Percentiles rank a stretch among this genome's conserved stretches.
Evolutionary conservation across 1,140 invertebrate genomes (phyloP).

Genomic region (Scaptomyza hsui): DNA sequence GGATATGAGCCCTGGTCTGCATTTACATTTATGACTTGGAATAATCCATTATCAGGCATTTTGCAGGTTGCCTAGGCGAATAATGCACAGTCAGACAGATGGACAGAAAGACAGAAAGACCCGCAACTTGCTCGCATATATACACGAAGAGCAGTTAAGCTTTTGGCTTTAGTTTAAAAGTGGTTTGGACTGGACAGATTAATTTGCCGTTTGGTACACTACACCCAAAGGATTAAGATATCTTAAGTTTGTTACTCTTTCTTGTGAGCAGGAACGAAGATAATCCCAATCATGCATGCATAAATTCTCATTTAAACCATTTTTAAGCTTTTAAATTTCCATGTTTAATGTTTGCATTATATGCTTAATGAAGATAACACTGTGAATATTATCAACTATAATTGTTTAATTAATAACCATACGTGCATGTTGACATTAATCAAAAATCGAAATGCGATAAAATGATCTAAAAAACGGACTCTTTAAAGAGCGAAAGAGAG

Average conservation of each 20-base stretch:
- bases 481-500: neutral
- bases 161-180: slow-evolving; percentile 72
- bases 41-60: slow-evolving; percentile 82
- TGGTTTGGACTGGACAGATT: slow-evolving; percentile 64
- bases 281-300: neutral
- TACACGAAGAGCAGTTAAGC: slow-evolving; percentile 51
- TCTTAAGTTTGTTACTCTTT: slow-evolving; percentile 31
- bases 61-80: slow-evolving; percentile 79
- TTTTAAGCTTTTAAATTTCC: no score
- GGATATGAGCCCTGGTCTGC: slow-evolving; percentile 53
- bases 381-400: slow-evolving; percentile 32
- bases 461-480: neutral
- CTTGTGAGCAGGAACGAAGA: neutral
- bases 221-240: slow-evolving; percentile 52
- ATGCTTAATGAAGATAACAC: neutral
- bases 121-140: neutral
- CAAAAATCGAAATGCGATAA: slow-evolving; percentile 23
- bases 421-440: slow-evolving; percentile 41
- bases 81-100: slow-evolving; percentile 54
- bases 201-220: slow-evolving; percentile 51
- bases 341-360: no score
- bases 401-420: slow-evolving; percentile 56
- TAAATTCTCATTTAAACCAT: neutral
- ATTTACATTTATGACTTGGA: slow-evolving; percentile 81
- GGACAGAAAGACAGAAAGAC: neutral